A percentile compares a stretch with the other conserved stretches of the same genome.
These are phyloP conservation scores for Meandrusa payeni DNA, from an alignment of 2,888 invertebrate genomes.

Conservation along the genomic window DNA sequence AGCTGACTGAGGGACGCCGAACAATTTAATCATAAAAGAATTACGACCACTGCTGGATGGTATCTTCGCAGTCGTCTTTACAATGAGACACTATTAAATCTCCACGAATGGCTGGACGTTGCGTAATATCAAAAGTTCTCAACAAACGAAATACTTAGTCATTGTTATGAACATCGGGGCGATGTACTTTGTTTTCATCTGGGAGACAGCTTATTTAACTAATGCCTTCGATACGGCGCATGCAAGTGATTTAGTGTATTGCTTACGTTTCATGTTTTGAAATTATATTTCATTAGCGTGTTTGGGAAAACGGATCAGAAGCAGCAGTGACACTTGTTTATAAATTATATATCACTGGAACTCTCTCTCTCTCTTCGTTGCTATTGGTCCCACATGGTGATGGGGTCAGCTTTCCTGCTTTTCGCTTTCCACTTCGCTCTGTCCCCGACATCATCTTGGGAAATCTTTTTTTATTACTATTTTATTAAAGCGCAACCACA, in stretches of 20 bases:
- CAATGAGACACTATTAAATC: conserved; percentile 41
- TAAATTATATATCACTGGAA: no score
- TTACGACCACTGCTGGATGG: conserved; percentile 55
- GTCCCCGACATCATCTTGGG: no score
- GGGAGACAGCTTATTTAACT: conserved; percentile 27
- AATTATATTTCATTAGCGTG: no score
- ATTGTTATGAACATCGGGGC: conserved; percentile 30
- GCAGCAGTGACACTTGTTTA: no score
- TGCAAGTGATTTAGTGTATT: conserved; percentile 30
- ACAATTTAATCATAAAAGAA: conserved; percentile 76
- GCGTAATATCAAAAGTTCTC: conserved; percentile 32
- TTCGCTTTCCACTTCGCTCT: no score
- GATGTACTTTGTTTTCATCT: conserved; percentile 38
- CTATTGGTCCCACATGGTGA: no score
- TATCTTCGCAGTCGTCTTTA: conserved; percentile 33
- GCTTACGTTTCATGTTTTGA: no score
- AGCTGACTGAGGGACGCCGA: conserved; percentile 56
- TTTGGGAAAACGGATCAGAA: no score
- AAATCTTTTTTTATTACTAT: no score
- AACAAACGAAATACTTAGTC: conserved; percentile 33
- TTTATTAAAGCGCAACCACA: no score
- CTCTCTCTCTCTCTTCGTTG: no score
- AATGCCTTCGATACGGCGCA: conserved; percentile 51
- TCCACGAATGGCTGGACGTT: conserved; percentile 39
- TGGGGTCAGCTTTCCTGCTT: no score